Conservation (phyloP, 2,888 invertebrate species). For the Thecophora atra region DNA sequence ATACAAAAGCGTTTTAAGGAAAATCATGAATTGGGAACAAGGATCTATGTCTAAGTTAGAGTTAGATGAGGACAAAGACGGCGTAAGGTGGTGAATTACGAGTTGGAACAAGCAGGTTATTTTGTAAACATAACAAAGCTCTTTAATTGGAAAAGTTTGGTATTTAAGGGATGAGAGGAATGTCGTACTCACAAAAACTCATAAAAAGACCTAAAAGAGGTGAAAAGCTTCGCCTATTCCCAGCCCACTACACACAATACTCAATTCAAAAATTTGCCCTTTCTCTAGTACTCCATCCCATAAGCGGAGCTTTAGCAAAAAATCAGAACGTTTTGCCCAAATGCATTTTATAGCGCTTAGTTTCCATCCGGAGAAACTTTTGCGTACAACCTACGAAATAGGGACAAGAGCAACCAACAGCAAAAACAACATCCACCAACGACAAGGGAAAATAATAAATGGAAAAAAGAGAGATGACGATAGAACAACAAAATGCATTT, state of each 20-base stretch:
- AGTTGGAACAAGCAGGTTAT: background rate
- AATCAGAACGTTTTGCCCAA: conserved; percentile 1
- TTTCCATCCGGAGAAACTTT: conserved; percentile 25
- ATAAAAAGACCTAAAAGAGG: too few relatives aligned
- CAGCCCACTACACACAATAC: too few relatives aligned
- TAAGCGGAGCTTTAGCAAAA: background rate
- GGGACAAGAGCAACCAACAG: too few relatives aligned
- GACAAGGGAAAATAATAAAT: background rate
- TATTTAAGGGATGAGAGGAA: background rate
- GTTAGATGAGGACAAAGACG: background rate
- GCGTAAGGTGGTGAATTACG: background rate
- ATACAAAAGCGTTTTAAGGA: background rate
- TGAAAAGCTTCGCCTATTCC: background rate
- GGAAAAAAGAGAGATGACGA: background rate
- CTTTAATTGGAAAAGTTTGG: background rate
- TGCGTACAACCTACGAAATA: conserved; percentile 25
- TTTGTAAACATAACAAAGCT: background rate
- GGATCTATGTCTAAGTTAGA: background rate
- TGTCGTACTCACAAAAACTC: background rate
- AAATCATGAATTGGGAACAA: background rate
- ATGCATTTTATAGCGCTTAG: conserved; percentile 17
- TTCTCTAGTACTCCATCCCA: background rate
- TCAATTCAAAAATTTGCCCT: too few relatives aligned
- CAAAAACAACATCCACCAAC: background rate
- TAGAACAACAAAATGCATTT: conserved; percentile 23